Evolutionary conservation across 2,797 vertebrate species (phyloP), one percentile per base, ranked within the genome.

Genomic region (Ctenopoma multispine): DNA sequence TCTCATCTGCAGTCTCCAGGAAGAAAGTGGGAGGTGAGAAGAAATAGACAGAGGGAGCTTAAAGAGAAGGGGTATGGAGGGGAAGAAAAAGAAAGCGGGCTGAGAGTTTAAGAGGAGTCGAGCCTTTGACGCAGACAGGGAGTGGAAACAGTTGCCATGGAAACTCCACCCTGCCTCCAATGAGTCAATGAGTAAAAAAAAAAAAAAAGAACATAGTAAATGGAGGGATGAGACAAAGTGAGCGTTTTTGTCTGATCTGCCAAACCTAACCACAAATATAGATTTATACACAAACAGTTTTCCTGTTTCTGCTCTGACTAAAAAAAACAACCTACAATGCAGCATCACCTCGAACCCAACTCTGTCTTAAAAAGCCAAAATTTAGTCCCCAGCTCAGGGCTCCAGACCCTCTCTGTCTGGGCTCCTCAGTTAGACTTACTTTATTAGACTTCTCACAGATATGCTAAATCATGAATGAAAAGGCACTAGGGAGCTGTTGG

Each of bases 101-200:
- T 47, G 79, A 82, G 84, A 87, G 62, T 89, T 92, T 86, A 81
- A 87, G 81, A 84, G 75, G 80, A 84, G 71, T 75, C 29, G 57
- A 86, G 87, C 65, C 80, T 87, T 84, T 92, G 91, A 91, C 83
- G 89, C 85, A 91, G 84, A 71, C 54, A 46, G 82, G 86, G 87
- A 88, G 85, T 80, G 84, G 90, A 90, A 86, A 83, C 36, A 34
- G 92, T 94, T 92, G 85, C 90, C 86, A 92, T 93, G 89, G 93
- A 84, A 93, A 93, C 92, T 73, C 79, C 72, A 36, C 82, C 88
- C 76, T 80, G 77, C 81, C 83, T 87, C 85, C 72, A 82, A 69
- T 66, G 81, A 92, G 82, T 90, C 81, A 82, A 82, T 84, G 89
- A 88, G 86, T 77, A 54, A 67, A 57, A 69, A 58, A 44, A 63